A percentile compares a stretch with the other conserved stretches of the same genome.
These are phyloP conservation scores for Caenorhabditis becei DNA, from an alignment of 2,888 invertebrate genomes.

Conservation along the genomic window DNA sequence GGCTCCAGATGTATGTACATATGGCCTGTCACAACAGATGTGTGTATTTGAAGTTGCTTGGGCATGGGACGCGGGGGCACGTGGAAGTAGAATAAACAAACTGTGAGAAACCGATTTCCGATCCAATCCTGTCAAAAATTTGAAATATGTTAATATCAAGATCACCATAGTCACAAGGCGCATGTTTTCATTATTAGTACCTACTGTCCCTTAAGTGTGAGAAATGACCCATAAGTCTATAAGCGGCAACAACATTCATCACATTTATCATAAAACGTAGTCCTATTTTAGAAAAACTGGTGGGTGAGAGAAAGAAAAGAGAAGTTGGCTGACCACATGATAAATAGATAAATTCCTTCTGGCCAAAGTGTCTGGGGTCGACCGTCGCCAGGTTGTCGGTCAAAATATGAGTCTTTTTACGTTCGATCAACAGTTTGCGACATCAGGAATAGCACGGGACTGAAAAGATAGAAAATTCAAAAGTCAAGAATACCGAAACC, in stretches of 20 bases:
- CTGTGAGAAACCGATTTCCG: neutral
- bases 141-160: too few species aligned
- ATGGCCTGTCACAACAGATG: conserved; percentile 47
- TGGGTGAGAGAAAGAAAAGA: conserved; percentile 5
- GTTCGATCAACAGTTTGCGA: neutral
- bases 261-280: conserved; percentile 21
- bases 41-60: conserved; percentile 41
- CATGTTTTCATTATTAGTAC: too few species aligned
- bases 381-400: conserved; percentile 23
- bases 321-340: conserved; percentile 40
- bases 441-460: neutral
- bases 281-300: conserved; percentile 44
- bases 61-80: conserved; percentile 46
- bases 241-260: conserved; percentile 20
- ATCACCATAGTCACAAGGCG: too few species aligned
- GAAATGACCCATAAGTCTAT: conserved; percentile 31
- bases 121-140: too few species aligned
- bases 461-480: neutral
- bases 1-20: conserved; percentile 49
- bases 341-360: conserved; percentile 42
- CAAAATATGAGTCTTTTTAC: conserved; percentile 32
- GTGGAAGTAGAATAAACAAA: conserved; percentile 43
- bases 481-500: too few species aligned
- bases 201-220: conserved; percentile 27
- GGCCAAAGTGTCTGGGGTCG: conserved; percentile 41